A percentile compares a stretch with the other conserved stretches of the same genome.
Conservation (phyloP, 2,797 vertebrate genomes). For the Phaenicophaeus curvirostris region DNA sequence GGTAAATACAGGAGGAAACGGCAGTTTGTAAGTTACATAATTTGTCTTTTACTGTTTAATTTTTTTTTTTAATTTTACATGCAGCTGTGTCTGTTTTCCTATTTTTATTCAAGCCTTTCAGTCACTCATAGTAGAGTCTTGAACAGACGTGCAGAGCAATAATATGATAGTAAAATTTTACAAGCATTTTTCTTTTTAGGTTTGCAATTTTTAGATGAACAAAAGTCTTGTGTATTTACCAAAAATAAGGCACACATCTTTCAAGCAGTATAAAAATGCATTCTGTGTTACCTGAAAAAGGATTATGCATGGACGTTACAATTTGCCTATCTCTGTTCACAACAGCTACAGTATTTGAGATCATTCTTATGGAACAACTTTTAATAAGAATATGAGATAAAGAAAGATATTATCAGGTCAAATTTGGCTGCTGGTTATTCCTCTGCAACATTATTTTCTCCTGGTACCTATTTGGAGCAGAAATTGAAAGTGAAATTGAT, state of each 20-base stretch:
- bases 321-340: neutral
- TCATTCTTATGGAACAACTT: neutral
- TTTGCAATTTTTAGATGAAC: slow-evolving; percentile 39
- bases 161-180: slow-evolving; percentile 45
- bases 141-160: slow-evolving; percentile 53
- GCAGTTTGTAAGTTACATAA: neutral
- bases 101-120: slow-evolving; percentile 51
- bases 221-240: slow-evolving; percentile 41
- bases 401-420: slow-evolving; percentile 4
- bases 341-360: neutral
- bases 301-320: neutral
- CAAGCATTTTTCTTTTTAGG: slow-evolving; percentile 44
- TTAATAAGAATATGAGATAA: slow-evolving; percentile 26
- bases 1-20: neutral
- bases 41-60: slow-evolving; percentile 14
- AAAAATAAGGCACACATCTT: slow-evolving; percentile 28
- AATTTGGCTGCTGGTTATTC: slow-evolving; percentile 12
- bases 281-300: slow-evolving; percentile 9
- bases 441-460: slow-evolving; percentile 7
- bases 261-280: slow-evolving; percentile 9
- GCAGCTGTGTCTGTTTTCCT: slow-evolving; percentile 43
- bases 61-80: neutral
- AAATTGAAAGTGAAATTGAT: slow-evolving; percentile 44
- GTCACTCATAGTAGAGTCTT: slow-evolving; percentile 19
- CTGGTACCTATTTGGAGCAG: neutral